Conservation (phyloP, 2,113 vertebrate species). For the Urocolius indicus region DNA sequence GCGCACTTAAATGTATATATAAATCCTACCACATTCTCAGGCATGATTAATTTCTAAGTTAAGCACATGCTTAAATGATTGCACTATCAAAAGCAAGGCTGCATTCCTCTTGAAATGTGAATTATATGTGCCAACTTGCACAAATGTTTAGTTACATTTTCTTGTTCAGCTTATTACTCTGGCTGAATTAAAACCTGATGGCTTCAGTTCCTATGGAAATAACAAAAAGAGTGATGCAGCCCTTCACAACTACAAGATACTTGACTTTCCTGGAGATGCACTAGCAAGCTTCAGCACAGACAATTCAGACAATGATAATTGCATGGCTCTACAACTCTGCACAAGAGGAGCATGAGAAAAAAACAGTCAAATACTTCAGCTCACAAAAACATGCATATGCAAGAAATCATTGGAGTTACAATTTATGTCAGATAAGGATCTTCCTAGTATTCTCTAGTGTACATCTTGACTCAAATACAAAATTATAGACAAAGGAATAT, state of each 20-base stretch:
- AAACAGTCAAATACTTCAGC: not conserved
- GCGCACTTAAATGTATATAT: not conserved
- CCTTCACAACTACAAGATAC: not conserved
- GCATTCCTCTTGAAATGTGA: not conserved
- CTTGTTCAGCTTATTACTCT: not conserved
- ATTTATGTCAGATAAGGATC: not conserved
- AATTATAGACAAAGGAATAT: not conserved
- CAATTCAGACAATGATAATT: not conserved
- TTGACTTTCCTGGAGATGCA: conserved; percentile 7
- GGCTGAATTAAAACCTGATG: not conserved
- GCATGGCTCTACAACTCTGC: not conserved
- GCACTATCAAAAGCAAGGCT: not conserved
- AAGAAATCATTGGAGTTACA: not conserved
- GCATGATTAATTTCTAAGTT: conserved; percentile 5
- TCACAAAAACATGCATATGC: not conserved
- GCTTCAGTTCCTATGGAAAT: conserved; percentile 12
- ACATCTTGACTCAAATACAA: not conserved
- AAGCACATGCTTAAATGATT: conserved; percentile 4
- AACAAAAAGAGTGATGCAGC: not conserved
- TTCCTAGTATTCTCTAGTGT: not conserved
- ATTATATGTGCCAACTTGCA: not conserved
- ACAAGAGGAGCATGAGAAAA: not conserved
- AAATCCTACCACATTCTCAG: not conserved
- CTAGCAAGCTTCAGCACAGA: not conserved
- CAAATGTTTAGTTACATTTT: not conserved